Evolutionary conservation across 2,113 vertebrate species (phyloP), one percentile per base, ranked within the genome.

Genomic region (Peromyscus leucopus): DNA sequence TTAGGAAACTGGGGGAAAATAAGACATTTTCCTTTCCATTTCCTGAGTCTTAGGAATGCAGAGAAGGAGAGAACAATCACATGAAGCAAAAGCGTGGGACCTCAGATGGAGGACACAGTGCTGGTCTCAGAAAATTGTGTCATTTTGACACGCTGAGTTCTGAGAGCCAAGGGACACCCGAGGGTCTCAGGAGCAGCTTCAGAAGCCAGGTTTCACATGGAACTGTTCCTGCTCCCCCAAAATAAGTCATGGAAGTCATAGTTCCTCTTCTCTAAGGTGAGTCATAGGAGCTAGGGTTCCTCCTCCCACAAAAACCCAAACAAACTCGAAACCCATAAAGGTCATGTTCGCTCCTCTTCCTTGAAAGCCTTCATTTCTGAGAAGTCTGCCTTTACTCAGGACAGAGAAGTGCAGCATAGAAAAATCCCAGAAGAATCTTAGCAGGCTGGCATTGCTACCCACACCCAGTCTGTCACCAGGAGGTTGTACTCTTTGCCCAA

Each of bases 1-100:
- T 83, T 83, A 93, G 78, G 67, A 95, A 93, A 84, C 42, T 21
- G 36, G 85, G 74, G 76, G 86, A 84, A 78, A 85, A 5, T 22
- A 57, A 71, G 48, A 93, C 48, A 74, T 19, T 57, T 63, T 67
- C 31, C 2, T 80, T 36, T 42, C 76, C 19, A 28, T 74, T 11
- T 85, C 7, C 33, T 94, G 31, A 79, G 36, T 13, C 48, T 55
- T 86, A 74, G 71, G 82, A 46, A 83, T 78, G 11, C 4, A 67
- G 36, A 75, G 42, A 88, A 80, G 2, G 33, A 22, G 42, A 63
- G 42, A 89, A 48, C 28, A 90, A 36, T 31, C 26, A 74, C 13
- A 46, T 5, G 67, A 74, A 59, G 78, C 51, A 11, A 89, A 78
- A 57, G 46, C 11, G 28, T 51, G 83, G 51, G 82, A 78, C 28